Conservation (phyloP, 2,797 vertebrate species). For the Perdix hodgsoniae region DNA sequence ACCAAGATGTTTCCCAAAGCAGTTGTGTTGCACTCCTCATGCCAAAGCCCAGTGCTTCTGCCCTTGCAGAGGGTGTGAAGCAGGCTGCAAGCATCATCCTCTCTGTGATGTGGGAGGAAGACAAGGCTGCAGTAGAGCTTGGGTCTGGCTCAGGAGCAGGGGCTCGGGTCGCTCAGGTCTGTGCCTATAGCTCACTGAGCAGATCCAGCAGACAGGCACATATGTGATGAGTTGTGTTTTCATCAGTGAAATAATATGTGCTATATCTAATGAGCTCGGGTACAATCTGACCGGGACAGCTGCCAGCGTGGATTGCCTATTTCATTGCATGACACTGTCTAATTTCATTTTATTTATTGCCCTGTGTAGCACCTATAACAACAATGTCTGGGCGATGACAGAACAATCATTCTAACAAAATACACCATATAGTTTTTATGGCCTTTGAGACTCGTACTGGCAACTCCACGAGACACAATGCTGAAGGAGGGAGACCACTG, state of each 20-base stretch:
- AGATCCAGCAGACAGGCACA: neutral
- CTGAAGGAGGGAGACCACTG: neutral
- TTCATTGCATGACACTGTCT: neutral
- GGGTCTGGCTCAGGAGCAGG: neutral
- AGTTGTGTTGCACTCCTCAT: neutral
- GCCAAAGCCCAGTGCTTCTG: neutral
- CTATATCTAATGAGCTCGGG: neutral
- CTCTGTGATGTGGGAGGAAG: accelerated
- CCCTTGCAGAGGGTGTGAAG: neutral
- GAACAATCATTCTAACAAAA: conserved; percentile 10
- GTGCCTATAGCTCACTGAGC: neutral
- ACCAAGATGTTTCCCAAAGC: neutral
- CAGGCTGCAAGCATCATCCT: neutral
- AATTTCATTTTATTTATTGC: conserved; percentile 1
- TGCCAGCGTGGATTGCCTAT: neutral
- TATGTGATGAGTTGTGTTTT: neutral
- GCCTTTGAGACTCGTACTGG: neutral
- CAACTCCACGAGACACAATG: accelerated
- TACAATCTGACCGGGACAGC: neutral
- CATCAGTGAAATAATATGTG: neutral
- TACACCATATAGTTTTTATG: neutral
- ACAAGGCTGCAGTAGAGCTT: neutral
- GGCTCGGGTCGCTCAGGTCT: neutral
- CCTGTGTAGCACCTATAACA: neutral
- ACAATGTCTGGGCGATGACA: neutral